Conservation (phyloP, 2,113 vertebrate species). For the Megaceryle maxima region DNA sequence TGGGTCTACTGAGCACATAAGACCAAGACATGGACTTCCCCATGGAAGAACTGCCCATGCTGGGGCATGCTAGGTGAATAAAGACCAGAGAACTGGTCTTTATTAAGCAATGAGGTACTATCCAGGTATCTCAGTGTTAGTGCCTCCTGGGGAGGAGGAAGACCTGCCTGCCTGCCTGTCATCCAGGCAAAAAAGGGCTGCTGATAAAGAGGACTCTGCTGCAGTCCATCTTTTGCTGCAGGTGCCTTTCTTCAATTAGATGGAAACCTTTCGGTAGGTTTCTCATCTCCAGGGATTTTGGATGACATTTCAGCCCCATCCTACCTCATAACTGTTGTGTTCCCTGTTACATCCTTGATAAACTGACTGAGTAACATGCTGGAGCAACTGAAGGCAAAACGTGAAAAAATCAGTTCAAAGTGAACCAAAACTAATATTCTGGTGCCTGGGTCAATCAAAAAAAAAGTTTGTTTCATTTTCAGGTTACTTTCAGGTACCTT, state of each 20-base stretch:
- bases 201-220: not conserved
- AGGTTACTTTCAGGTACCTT: not conserved
- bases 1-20: not conserved
- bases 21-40: not conserved
- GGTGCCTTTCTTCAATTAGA: not conserved
- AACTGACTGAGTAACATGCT: not conserved
- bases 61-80: not conserved
- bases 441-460: not conserved
- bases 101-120: not conserved
- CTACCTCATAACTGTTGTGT: not conserved
- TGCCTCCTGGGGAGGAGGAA: not conserved
- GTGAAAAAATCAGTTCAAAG: not conserved
- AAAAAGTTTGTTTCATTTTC: not conserved
- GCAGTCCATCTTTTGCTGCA: not conserved
- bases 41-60: not conserved
- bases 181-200: not conserved
- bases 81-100: not conserved
- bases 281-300: not conserved
- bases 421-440: not conserved
- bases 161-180: not conserved
- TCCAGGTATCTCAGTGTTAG: no score
- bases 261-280: not conserved
- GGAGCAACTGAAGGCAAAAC: not conserved
- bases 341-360: not conserved
- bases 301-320: not conserved